Base-by-base conservation (phyloP, 2,888 invertebrate genomes). In the Netelia fuscicornis region DNA sequence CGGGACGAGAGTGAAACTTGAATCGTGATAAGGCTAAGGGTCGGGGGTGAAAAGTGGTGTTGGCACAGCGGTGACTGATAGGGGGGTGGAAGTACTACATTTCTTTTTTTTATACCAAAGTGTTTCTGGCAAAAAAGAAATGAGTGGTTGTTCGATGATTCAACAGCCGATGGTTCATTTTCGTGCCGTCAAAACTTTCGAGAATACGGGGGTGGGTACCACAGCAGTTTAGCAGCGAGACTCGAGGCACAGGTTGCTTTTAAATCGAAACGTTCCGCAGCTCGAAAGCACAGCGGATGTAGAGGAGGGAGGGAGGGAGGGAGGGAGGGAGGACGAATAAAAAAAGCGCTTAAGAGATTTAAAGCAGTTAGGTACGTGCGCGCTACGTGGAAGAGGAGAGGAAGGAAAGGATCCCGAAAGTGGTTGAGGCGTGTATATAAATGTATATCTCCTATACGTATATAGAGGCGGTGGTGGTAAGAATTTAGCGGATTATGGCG, bases 401-500 rank as follows among this genome's bases (percentile, higher is more conserved):
- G 79, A 87, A 89, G 88, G 87, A 88, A 88, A 90, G 89, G 90
- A 90, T 89, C 89, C 87, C 80, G 88, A 87, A 89, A 89, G 89
- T 79, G 83, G 76, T 81, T 64, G 71, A 65, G 42, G 72, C 68
- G 30, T 20, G 65, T 56, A 42, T 62, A 75, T 68, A 68, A 37
- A 37, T 37, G 37, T 67, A 54, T 68, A 67, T 42, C 52, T 60
- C 2, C 10, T 58, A 20, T 58, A 20, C 17, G 20, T 58, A 20
- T 58, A 56, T 56, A 58, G 17, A 58, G 60, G 3, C 2, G 75
- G 77, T 87, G 89, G 90, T 89, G 89, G 89, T 90, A 89, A 90
- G 90, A 91, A 91, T 91, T 92, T 91, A 91, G 89, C 91, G 91
- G 91, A 91, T 92, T 92, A 92, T 90, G 89, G 89, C 89, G 88